These are phyloP conservation scores for Diacarnus erythraeanus DNA, from an alignment of 37 sponge, comb jelly and placozoan genomes.

Conservation along the genomic window DNA sequence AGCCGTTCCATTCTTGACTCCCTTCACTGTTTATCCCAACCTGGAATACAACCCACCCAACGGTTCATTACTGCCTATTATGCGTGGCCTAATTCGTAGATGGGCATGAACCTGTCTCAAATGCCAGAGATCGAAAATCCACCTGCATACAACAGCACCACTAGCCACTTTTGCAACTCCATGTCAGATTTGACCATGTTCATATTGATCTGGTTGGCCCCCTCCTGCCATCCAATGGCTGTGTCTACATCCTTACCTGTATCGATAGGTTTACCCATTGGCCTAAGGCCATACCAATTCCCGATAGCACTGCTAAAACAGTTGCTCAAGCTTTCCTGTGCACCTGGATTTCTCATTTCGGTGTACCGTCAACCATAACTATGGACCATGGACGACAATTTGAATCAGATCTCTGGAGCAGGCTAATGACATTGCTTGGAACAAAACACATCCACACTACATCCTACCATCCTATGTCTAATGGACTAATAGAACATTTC, in stretches of 20 bases:
- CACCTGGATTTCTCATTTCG: constrained; percentile 58
- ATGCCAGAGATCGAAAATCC: constrained; percentile 52
- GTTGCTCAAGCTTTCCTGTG: constrained; percentile 46
- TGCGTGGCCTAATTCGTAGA: constrained; percentile 64
- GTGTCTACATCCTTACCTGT: constrained; percentile 47
- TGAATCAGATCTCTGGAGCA: constrained; percentile 45
- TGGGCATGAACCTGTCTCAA: constrained; percentile 59
- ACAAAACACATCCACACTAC: constrained; percentile 47
- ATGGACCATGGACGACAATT: constrained; percentile 63
- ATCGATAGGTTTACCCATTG: constrained; percentile 58
- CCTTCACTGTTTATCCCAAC: constrained; percentile 56
- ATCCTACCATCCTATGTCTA: constrained; percentile 63
- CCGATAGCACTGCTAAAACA: constrained; percentile 44
- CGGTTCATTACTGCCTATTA: constrained; percentile 44
- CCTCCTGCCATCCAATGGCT: constrained; percentile 60
- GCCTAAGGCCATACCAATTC: constrained; percentile 56
- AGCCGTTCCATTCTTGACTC: constrained; percentile 45
- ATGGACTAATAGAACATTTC: constrained; percentile 63
- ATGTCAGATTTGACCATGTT: constrained; percentile 38
- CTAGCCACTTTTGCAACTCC: constrained; percentile 36
- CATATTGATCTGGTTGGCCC: constrained; percentile 73
- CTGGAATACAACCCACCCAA: constrained; percentile 61
- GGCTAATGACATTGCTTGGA: constrained; percentile 48
- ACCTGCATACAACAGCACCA: constrained; percentile 42
- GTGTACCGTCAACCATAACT: constrained; percentile 45